Evolutionary conservation across 2,113 vertebrate species (phyloP), one percentile per base, ranked within the genome.

Genomic region (Bujurquina vittata): DNA sequence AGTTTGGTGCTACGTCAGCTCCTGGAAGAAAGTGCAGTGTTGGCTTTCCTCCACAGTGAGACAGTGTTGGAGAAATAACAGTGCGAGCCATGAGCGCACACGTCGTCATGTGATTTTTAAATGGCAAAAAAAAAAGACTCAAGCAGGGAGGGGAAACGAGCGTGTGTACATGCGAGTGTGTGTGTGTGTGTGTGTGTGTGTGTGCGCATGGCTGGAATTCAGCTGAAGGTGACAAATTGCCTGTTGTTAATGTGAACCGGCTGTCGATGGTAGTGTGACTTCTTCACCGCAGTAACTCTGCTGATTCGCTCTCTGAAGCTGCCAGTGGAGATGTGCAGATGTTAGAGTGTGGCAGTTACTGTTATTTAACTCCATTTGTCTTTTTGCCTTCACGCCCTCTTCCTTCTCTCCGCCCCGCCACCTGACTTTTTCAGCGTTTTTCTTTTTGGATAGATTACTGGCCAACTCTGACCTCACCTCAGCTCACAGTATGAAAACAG

Each of bases 381-480:
- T 61, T 75, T 52, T 52, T 63, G 22, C 8, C 8, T 35, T 65
- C 46, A 40, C 14, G 7, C 37, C 65, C 49, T 69, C 15, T 35
- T 77, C 14, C 62, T 12, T 12, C 52, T 58, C 52, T 80, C 37
- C 6, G 2, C 60, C 9, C 33, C 58, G 22, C 17, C 61, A 58
- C 79, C 83, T 82, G 26, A 81, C 61, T 46, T 23, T 77, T 86
- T 78, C 72, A 57, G 33, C 7, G 7, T 33, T 78, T 84, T 83
- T 84, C 29, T 89, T 60, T 54, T 72, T 54, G 76, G 67, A 55
- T 61, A 65, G 37, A 54, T 59, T 43, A 37, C 29, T 3, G 76
- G 85, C 92, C 93, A 92, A 94, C 81, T 81, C 87, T 95, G 93
- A 95, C 81, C 92, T 95, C 93, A 94, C 75, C 80, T 77, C 81